phyloP scores from a whole-genome alignment of 92 coral and sea anemone species.

The Hydrozoanthus gracilis region DNA sequence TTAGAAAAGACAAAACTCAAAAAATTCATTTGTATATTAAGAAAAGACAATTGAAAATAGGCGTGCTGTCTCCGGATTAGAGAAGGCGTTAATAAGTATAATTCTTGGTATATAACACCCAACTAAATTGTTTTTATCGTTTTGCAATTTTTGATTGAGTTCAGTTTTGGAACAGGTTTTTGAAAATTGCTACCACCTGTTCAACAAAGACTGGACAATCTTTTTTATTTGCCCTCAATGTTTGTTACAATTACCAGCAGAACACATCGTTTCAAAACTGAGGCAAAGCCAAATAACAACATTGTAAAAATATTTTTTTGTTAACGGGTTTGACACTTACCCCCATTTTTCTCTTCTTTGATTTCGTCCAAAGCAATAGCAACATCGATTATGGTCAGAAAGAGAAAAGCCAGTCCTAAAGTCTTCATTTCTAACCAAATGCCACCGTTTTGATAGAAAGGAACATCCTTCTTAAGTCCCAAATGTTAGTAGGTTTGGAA shows the following conservation, averaged over 20 bases:
- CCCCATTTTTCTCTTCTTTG: conserved; percentile 8
- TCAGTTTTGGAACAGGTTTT: not conserved
- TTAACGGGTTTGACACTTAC: not conserved
- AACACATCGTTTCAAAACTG: not conserved
- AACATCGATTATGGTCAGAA: conserved; percentile 11
- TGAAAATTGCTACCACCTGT: conserved; percentile 1
- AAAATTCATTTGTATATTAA: too few species aligned
- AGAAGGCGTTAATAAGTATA: too few species aligned
- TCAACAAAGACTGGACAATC: not conserved
- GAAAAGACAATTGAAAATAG: too few species aligned
- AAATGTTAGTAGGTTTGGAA: not conserved
- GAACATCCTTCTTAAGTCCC: not conserved
- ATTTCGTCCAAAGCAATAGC: conserved; percentile 34
- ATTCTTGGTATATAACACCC: not conserved
- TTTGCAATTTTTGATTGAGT: not conserved
- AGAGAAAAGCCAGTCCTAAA: not conserved
- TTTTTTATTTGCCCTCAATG: not conserved
- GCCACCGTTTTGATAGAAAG: conserved; percentile 7
- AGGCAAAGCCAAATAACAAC: not conserved
- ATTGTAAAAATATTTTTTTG: not conserved
- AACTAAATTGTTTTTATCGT: not conserved
- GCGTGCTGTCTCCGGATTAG: too few species aligned
- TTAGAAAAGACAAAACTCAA: too few species aligned
- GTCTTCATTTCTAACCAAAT: conserved; percentile 19
- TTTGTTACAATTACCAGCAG: not conserved